Percentiles rank a stretch among this genome's conserved stretches.
Conservation (phyloP, 2,888 invertebrate species). For the Aplocera efformata region DNA sequence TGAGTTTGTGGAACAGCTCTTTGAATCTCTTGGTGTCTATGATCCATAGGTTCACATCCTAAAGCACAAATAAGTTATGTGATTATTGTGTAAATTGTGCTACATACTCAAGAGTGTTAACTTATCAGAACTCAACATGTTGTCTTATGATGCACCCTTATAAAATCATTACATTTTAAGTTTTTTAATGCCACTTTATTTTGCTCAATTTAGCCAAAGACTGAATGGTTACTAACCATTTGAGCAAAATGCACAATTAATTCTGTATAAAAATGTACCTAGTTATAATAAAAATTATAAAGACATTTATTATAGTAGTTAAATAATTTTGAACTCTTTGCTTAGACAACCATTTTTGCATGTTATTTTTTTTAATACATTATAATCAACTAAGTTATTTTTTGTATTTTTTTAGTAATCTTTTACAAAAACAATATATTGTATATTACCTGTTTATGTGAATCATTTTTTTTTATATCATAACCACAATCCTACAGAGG, state of each 20-base stretch:
- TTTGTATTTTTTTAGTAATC: neutral
- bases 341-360: constrained; percentile 5
- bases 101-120: too few species aligned
- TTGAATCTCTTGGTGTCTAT: too few species aligned
- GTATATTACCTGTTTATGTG: too few species aligned
- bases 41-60: too few species aligned
- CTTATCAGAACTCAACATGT: too few species aligned
- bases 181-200: constrained; percentile 31
- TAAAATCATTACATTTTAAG: too few species aligned
- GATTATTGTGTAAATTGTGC: too few species aligned
- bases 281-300: constrained; percentile 5
- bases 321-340: constrained; percentile 1
- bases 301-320: constrained; percentile 1
- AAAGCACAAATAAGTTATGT: too few species aligned
- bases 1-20: too few species aligned
- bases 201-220: constrained; percentile 72
- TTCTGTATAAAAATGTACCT: constrained; percentile 23
- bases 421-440: neutral
- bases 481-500: neutral
- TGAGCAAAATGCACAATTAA: constrained; percentile 25
- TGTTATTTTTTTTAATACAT: constrained; percentile 3
- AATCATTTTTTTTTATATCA: too few species aligned
- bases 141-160: too few species aligned
- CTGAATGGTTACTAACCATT: constrained; percentile 46
- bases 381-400: neutral